Base-by-base conservation (phyloP, 2,797 vertebrate species). In the Cottoperca gobio region DNA sequence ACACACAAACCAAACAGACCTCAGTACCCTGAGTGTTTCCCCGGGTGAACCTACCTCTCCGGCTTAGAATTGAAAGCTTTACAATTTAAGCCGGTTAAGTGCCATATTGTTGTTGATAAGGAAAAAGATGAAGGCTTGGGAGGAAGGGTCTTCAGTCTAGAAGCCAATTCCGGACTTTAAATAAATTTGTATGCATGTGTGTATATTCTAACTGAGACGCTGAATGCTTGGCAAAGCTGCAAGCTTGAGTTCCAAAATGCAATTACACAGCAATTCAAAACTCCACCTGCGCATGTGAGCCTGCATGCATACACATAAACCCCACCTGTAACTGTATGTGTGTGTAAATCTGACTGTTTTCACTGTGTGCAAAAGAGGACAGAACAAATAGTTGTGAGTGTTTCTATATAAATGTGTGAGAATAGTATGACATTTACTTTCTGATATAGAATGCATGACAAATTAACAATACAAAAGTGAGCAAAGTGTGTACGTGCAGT, bases 51-150 rank as follows among this genome's bases (percentile, higher is more conserved):
- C 72, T 65, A 33, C 33, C 35, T 60, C 73, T 60, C 35, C 83
- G 73, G 62, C 72, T 86, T 50, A 67, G 50, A 82, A 59, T 67
- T 35, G 53, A 84, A 78, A 62, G 75, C 63, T 76, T 82, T 65
- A 85, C 73, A 76, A 63, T 86, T 86, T 83, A 86, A 89, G 70
- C 63, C 49, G 68, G 78, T 87, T 88, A 87, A 88, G 81, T 73
- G 76, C 55, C 26, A 33, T 78, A 82, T 86, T 86, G 81, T 86
- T 85, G 86, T 79, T 88, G 65, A 82, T 83, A 66, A 67, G 63
- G 66, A 57, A 65, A 66, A 54, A 76, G 76, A 81, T 78, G 82
- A 82, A 79, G 61, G 53, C 50, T 28, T 57, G n/a, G 54, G 70
- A 77, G 76, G 48, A 81, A 65, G 70, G 68, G 68, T 69, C 68